phyloP scores from a whole-genome alignment of 2,113 vertebrate species.

The Oncorhynchus tshawytscha region DNA sequence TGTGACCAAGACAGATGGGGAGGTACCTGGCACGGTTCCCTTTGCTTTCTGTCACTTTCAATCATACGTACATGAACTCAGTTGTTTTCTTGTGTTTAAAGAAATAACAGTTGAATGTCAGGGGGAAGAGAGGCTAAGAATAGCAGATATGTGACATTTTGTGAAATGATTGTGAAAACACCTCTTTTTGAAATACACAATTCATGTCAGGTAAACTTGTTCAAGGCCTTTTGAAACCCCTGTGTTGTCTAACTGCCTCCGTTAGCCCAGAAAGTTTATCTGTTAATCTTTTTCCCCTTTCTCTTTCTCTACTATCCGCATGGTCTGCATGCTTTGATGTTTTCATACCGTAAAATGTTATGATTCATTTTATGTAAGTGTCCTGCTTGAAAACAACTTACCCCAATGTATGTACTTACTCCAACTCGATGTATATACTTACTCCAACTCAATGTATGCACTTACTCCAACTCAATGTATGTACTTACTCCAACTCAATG shows the following conservation, averaged over 20 bases:
- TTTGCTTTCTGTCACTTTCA: not conserved
- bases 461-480: too few relatives aligned
- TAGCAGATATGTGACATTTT: constrained; percentile 60
- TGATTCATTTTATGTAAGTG: not conserved
- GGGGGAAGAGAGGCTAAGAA: constrained; percentile 55
- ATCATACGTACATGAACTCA: not conserved
- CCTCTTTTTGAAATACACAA: constrained; percentile 12
- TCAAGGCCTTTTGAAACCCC: constrained; percentile 48
- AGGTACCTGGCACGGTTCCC: not conserved
- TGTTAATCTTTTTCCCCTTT: constrained; percentile 12
- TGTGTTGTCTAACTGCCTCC: constrained; percentile 40
- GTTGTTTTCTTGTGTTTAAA: constrained; percentile 22
- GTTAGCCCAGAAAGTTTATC: constrained; percentile 24
- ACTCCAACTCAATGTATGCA: too few relatives aligned
- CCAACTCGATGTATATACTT: too few relatives aligned
- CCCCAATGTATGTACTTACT: too few relatives aligned
- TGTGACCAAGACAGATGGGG: not conserved
- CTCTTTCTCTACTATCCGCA: constrained; percentile 11
- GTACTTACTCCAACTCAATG: too few relatives aligned
- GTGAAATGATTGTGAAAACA: constrained; percentile 34
- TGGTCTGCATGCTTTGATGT: not conserved
- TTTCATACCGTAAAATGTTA: not conserved
- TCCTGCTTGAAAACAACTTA: too few relatives aligned
- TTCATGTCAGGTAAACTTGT: constrained; percentile 41
- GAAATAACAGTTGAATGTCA: constrained; percentile 63